These are phyloP conservation scores for Proisotoma minuta DNA, from an alignment of 2,888 invertebrate species.

Conservation along the genomic window DNA sequence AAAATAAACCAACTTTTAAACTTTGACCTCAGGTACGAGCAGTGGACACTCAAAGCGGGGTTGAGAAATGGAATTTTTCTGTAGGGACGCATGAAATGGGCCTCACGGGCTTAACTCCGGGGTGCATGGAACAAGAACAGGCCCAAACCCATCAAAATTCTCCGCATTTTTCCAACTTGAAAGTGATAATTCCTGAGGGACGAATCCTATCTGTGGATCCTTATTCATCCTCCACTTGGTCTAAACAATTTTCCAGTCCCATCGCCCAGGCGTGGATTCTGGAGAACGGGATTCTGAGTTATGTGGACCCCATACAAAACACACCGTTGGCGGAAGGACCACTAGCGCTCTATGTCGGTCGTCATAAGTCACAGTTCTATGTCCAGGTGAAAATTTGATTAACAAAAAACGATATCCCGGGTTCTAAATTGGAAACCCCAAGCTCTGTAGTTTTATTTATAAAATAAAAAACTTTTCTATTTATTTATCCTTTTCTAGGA, in stretches of 20 bases:
- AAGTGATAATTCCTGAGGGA: slow-evolving; percentile 68
- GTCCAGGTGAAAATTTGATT: slow-evolving; percentile 48
- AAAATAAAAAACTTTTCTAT: too few species aligned
- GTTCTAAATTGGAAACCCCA: too few species aligned
- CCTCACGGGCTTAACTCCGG: slow-evolving; percentile 46
- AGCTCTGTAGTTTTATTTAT: too few species aligned
- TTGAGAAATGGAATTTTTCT: slow-evolving; percentile 94
- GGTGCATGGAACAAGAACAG: slow-evolving; percentile 34
- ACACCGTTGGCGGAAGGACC: slow-evolving; percentile 48
- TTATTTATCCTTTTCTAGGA: too few species aligned
- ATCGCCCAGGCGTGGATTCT: slow-evolving; percentile 85
- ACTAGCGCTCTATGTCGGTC: slow-evolving; percentile 77
- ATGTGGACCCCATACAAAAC: slow-evolving; percentile 68
- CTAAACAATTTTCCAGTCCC: slow-evolving; percentile 69
- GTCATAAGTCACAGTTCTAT: slow-evolving; percentile 66
- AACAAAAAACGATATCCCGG: too few species aligned
- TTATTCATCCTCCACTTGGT: slow-evolving; percentile 63
- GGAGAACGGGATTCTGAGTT: slow-evolving; percentile 61
- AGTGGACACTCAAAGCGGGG: slow-evolving; percentile 76
- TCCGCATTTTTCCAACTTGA: slow-evolving; percentile 53
- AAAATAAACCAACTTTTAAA: too few species aligned
- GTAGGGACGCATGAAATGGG: slow-evolving; percentile 79
- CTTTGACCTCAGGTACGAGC: too few species aligned
- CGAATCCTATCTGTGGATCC: slow-evolving; percentile 61
- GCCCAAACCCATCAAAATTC: slow-evolving; percentile 13